A percentile compares a stretch with the other conserved stretches of the same genome.
phyloP scores from a whole-genome alignment of 2,888 invertebrate genomes.

The Andrena dorsata region DNA sequence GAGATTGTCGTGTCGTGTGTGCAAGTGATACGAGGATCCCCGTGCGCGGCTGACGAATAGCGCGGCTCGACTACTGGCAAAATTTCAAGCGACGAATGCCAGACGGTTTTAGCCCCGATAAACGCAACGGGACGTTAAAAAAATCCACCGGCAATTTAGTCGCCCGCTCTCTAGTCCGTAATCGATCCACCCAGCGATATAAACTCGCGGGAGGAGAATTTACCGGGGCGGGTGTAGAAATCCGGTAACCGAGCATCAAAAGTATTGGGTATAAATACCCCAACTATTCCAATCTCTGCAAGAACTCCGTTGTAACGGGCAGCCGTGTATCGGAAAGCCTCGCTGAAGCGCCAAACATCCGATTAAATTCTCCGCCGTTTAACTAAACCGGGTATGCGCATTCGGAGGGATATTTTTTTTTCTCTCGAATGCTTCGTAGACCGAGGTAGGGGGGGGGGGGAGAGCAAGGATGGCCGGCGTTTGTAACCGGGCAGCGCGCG shows the following conservation, averaged over 20 bases:
- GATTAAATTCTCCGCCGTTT: neutral
- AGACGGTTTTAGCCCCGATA: constrained; percentile 10
- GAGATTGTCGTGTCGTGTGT: neutral
- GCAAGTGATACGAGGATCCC: neutral
- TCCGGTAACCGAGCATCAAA: constrained; percentile 42
- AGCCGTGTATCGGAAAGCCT: neutral
- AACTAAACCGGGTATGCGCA: neutral
- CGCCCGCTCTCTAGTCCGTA: constrained; percentile 4
- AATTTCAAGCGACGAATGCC: constrained; percentile 14
- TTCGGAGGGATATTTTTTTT: no score
- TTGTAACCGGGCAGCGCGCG: no score
- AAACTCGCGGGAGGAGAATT: constrained; percentile 18
- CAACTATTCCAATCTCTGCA: constrained; percentile 20
- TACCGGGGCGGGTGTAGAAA: constrained; percentile 26
- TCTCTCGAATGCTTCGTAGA: no score
- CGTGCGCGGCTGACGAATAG: constrained; percentile 25
- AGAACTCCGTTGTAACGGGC: constrained; percentile 1
- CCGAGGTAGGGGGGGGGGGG: no score
- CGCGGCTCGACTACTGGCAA: constrained; percentile 19
- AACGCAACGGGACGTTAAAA: constrained; percentile 7
- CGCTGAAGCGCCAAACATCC: neutral
- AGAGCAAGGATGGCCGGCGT: no score
- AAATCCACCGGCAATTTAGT: constrained; percentile 18
- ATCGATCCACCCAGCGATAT: constrained; percentile 23
- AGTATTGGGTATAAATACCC: constrained; percentile 24